Evolutionary conservation across 35 echinoderm and acorn worm genomes (phyloP), one percentile per base, ranked within the genome.

Genomic region (Apostichopus japonicus): DNA sequence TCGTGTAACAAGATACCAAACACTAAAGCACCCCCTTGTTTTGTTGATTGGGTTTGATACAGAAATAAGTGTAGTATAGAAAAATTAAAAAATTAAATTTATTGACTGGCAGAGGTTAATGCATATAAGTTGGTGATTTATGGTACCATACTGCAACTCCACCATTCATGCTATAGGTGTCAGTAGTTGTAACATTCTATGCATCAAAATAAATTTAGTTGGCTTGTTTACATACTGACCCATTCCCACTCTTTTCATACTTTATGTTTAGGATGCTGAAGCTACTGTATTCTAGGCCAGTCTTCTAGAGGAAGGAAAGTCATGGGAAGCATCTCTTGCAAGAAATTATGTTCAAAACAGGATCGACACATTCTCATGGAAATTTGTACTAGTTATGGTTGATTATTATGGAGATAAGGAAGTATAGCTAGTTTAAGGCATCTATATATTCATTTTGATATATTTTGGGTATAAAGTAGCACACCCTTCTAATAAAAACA

Each of bases 311-410:
- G 79, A 83, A 83, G 79, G 44, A 83, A 83, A 54, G 79, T 83
- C 44, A 54, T 55, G 51, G 51, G 24, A 33, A 83, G 51, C 79
- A 83, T 83, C 8, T 4, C 6, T 15, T 52, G 22, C 24, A 33
- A 83, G 53, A 83, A 52, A 54, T 83, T 83, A 14, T 83, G 79
- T 33, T 83, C 52, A 9, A 83, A 83, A 17, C 24, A 83, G 51
- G 79, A 83, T 54, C 24, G 79, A 83, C 79, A 83, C 53, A 83
- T 83, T 83, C 79, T 83, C n/a, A 51, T 83, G 22, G 79, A 83
- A 52, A 8, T 83, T 0, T 54, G 24, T 11, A 83, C 79, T 14
- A 83, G 14, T 54, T n/a, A 83, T 83, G 79, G 51, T 83, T 54
- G 24, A 83, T 8, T 51, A 83, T 52, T 54, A 83, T 83, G 79